A percentile compares a stretch with the other conserved stretches of the same genome.
These are phyloP conservation scores for Rhizoglyphus robini DNA, from an alignment of 1,140 invertebrate genomes.

Conservation along the genomic window DNA sequence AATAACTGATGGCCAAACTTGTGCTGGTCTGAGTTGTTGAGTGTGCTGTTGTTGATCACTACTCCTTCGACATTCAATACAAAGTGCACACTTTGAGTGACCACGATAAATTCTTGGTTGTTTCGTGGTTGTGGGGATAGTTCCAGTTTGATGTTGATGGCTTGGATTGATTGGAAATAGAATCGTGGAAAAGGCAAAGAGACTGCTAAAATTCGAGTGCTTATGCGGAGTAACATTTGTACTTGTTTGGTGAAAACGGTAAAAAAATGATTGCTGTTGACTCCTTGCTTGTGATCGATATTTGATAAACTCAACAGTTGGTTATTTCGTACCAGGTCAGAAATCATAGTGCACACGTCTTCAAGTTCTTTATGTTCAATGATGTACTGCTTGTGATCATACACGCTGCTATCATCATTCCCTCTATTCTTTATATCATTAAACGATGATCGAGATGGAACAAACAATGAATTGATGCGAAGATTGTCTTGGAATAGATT, in stretches of 20 bases:
- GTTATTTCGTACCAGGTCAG: background rate
- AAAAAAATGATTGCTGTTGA: background rate
- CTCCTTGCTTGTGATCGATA: background rate
- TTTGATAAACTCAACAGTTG: background rate
- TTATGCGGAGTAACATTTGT: slow-evolving; percentile 49
- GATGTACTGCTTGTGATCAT: background rate
- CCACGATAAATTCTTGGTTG: slow-evolving; percentile 54
- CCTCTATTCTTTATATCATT: too few species aligned
- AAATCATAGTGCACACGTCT: background rate
- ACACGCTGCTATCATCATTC: too few species aligned
- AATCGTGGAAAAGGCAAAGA: slow-evolving; percentile 62
- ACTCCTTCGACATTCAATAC: slow-evolving; percentile 76
- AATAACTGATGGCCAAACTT: background rate
- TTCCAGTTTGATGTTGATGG: slow-evolving; percentile 58
- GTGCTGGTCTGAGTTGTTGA: background rate
- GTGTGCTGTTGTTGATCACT: slow-evolving; percentile 32
- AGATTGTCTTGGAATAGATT: slow-evolving; percentile 38
- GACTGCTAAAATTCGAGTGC: slow-evolving; percentile 48
- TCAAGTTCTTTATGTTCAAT: slow-evolving; percentile 4
- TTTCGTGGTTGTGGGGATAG: slow-evolving; percentile 61
- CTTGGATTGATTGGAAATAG: slow-evolving; percentile 74
- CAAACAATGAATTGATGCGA: slow-evolving; percentile 24
- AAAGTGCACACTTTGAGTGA: slow-evolving; percentile 58
- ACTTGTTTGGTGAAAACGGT: slow-evolving; percentile 36
- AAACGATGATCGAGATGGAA: background rate